Base-by-base conservation (phyloP, 2,888 invertebrate species). In the Muschampia plurimacula region DNA sequence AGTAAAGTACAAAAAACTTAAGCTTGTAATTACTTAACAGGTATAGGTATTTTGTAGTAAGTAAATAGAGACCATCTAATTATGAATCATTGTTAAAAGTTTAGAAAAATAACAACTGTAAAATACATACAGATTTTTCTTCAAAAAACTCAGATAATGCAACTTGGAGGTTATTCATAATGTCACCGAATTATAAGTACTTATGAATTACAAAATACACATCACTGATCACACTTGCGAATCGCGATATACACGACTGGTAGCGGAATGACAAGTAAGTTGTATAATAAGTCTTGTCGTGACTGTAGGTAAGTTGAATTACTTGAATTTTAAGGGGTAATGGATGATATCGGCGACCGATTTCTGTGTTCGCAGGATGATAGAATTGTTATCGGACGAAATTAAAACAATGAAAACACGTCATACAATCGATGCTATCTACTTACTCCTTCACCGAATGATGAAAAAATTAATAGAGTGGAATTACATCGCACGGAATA, bases 121-220 rank as follows among this genome's bases (percentile, higher is more conserved):
- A 28, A 36, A 28, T 60, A 66, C 65, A 66, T 71, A 71, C 71
- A 59, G 66, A 28, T 60, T 2, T 36, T 6, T 59, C 59, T 66
- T 39, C 65, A 66, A 64, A 64, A 64, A 66, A 66, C 10, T 71
- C 71, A 39, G 9, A 22, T 60, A 71, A 28, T 22, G 22, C 22
- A 22, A 22, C 22, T 22, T 22, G 22, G 28, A 69, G 69, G 69
- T 69, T 69, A 69, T 57, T 64, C 69, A 69, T 69, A 41, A 41
- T 69, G 63, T 57, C 55, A 64, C 67, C 44, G 55, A 67, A 55
- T 67, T 55, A 57, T 28, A 28, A 28, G 12, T 8, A 32, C 52
- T 52, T 52, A 52, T n/a, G 15, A 7, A 52, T 52, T 52, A 52
- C 52, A 52, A 52, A 15, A 52, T 28, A 32, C 59, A 66, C 52